phyloP scores from a whole-genome alignment of 2,113 vertebrate genomes.

The Solea senegalensis region DNA sequence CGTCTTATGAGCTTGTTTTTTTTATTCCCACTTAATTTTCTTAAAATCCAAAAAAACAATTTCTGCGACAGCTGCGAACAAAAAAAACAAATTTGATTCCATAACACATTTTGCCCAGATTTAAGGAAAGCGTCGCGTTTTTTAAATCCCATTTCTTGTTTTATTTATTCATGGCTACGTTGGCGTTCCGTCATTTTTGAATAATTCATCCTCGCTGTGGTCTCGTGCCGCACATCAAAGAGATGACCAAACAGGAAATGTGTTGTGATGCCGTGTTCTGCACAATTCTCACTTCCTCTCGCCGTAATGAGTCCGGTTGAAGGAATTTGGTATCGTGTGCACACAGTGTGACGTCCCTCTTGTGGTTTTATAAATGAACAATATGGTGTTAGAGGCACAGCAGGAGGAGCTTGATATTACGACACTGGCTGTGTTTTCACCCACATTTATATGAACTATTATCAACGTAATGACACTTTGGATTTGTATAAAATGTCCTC shows the following conservation, averaged over 20 bases:
- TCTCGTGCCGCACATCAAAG: slow-evolving; percentile 49
- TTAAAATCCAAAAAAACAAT: not conserved
- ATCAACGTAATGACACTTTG: slow-evolving; percentile 35
- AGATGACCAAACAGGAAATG: slow-evolving; percentile 12
- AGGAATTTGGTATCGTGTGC: slow-evolving; percentile 33
- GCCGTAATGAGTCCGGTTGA: slow-evolving; percentile 27
- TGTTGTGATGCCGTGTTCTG: slow-evolving; percentile 21
- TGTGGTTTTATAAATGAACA: slow-evolving; percentile 33
- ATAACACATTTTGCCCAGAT: not conserved
- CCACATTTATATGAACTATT: slow-evolving; percentile 37
- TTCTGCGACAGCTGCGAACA: not conserved
- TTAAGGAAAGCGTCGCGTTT: not conserved
- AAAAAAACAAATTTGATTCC: not conserved
- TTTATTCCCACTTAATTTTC: not conserved
- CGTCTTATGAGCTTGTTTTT: not conserved
- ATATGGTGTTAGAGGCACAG: not conserved
- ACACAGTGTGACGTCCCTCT: slow-evolving; percentile 12
- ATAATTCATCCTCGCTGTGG: slow-evolving; percentile 48
- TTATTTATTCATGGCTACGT: slow-evolving; percentile 36
- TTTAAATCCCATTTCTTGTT: slow-evolving; percentile 16
- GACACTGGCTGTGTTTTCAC: slow-evolving; percentile 5
- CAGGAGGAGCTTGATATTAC: slow-evolving; percentile 14
- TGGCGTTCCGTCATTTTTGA: slow-evolving; percentile 26
- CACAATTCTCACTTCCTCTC: slow-evolving; percentile 26
- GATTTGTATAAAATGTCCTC: slow-evolving; percentile 27